Conservation (phyloP, 1,140 invertebrate species). For the Capitella teleta region DNA sequence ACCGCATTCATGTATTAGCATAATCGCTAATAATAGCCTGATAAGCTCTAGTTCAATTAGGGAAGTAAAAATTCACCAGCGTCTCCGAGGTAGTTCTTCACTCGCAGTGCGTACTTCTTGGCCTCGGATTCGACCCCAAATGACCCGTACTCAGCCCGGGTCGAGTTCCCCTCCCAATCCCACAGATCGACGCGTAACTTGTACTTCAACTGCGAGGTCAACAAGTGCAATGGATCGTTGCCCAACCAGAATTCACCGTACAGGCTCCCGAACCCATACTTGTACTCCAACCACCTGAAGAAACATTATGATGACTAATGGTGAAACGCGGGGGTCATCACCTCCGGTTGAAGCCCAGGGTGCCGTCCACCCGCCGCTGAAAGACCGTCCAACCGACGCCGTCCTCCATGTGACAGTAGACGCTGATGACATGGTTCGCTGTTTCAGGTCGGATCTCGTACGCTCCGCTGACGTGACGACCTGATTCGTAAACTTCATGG, state of each 20-base stretch:
- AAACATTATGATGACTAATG: too few relatives aligned
- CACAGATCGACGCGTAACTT: not conserved
- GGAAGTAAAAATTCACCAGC: too few relatives aligned
- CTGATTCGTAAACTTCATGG: conserved; percentile 23
- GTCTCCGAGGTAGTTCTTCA: conserved; percentile 80
- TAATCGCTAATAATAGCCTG: too few relatives aligned
- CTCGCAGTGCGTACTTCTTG: conserved; percentile 29
- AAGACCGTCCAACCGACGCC: conserved; percentile 78
- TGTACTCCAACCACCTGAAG: conserved; percentile 54
- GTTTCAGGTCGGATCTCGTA: conserved; percentile 61
- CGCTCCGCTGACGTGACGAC: conserved; percentile 42
- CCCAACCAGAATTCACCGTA: conserved; percentile 54
- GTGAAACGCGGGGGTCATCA: too few relatives aligned
- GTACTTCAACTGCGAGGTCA: conserved; percentile 24
- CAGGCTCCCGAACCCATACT: conserved; percentile 50
- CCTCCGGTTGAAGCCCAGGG: conserved; percentile 74
- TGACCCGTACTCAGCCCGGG: not conserved
- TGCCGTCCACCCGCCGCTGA: conserved; percentile 67
- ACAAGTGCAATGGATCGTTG: conserved; percentile 49
- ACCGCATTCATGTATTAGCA: too few relatives aligned
- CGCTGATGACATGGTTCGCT: conserved; percentile 51
- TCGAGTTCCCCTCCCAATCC: not conserved
- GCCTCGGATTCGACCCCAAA: not conserved
- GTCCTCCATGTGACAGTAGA: conserved; percentile 66
- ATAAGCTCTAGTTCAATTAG: too few relatives aligned